Evolutionary conservation across 2,888 invertebrate genomes (phyloP).

Genomic region (Byasa hedistus): DNA sequence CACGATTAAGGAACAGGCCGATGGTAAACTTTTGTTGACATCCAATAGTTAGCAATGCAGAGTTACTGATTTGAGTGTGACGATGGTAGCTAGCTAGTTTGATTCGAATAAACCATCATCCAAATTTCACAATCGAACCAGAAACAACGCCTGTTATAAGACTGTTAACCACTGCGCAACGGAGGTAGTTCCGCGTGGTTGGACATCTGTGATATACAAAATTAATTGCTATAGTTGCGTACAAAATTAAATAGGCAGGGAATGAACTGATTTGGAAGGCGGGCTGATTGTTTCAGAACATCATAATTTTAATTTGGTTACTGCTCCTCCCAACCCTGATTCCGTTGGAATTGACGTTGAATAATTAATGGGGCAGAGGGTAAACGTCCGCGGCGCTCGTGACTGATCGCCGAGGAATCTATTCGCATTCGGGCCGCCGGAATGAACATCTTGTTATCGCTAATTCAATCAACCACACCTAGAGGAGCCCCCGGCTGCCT

Average conservation of each 20-base stretch:
- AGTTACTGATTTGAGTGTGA: too few relatives aligned
- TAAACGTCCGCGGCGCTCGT: constrained; percentile 38
- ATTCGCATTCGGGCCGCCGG: constrained; percentile 33
- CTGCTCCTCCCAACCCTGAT: constrained; percentile 44
- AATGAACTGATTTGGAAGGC: neutral
- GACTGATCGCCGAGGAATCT: constrained; percentile 38
- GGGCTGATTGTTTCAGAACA: constrained; percentile 56
- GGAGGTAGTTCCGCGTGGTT: too few relatives aligned
- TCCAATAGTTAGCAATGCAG: too few relatives aligned
- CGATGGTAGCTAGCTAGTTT: too few relatives aligned
- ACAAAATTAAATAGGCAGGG: neutral
- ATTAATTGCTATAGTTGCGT: neutral
- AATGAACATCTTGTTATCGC: constrained; percentile 38
- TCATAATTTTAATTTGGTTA: constrained; percentile 51
- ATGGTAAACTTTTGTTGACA: too few relatives aligned
- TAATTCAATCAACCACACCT: constrained; percentile 40
- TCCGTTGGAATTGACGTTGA: constrained; percentile 58
- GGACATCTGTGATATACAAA: neutral
- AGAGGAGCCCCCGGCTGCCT: constrained; percentile 29
- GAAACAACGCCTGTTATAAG: too few relatives aligned
- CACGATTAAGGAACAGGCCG: too few relatives aligned
- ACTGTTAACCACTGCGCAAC: too few relatives aligned
- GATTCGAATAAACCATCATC: too few relatives aligned
- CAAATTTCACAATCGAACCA: too few relatives aligned
- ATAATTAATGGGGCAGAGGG: constrained; percentile 58